phyloP scores from a whole-genome alignment of 2,888 invertebrate species.

The Pharmacophagus antenor region DNA sequence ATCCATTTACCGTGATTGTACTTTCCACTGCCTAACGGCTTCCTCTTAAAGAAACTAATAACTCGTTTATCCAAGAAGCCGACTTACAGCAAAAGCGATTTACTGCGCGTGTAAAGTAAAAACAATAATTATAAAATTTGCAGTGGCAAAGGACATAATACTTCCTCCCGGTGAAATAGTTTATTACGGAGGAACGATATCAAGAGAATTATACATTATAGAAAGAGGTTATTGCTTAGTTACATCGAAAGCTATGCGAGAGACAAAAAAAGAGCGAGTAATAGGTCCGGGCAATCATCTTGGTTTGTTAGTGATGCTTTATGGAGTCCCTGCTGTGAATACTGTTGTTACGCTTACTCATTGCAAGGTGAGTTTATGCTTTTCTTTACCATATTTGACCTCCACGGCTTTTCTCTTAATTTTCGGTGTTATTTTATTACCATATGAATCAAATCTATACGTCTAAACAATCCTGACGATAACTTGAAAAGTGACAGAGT shows the following conservation, averaged over 20 bases:
- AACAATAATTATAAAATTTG: no score
- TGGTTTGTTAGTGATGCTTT: conserved; percentile 70
- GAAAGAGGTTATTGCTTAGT: conserved; percentile 75
- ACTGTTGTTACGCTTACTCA: conserved; percentile 76
- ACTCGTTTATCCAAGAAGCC: no score
- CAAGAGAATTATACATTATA: conserved; percentile 76
- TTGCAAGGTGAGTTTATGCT: conserved; percentile 61
- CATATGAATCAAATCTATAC: no score
- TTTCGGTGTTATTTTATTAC: neutral
- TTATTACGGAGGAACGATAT: conserved; percentile 74
- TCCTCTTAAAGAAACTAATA: no score
- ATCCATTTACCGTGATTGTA: no score
- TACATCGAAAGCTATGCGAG: conserved; percentile 56
- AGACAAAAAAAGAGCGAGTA: conserved; percentile 53
- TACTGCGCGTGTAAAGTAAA: no score
- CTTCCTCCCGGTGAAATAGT: conserved; percentile 77
- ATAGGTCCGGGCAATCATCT: conserved; percentile 73
- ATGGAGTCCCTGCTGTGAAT: conserved; percentile 70
- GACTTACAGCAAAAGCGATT: neutral
- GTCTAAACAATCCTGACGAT: no score
- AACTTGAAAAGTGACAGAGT: no score
- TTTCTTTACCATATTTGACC: neutral
- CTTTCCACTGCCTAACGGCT: no score
- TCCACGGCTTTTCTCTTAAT: neutral
- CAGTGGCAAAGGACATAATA: conserved; percentile 68